A percentile compares a stretch with the other conserved stretches of the same genome.
These are phyloP conservation scores for Parus major DNA, from an alignment of 2,113 vertebrate species.

Conservation along the genomic window DNA sequence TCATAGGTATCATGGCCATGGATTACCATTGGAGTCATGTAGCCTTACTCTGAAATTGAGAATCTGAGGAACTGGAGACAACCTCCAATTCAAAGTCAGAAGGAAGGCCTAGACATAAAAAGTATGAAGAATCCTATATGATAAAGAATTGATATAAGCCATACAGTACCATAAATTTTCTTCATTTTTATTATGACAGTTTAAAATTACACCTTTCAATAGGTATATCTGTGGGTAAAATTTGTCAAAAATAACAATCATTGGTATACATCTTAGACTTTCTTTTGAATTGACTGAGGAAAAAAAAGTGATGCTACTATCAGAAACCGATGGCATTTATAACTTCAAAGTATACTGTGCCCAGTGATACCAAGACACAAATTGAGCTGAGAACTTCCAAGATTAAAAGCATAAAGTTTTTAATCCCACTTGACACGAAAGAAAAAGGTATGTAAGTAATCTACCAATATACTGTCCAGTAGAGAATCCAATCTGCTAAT, in stretches of 20 bases:
- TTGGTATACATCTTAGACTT: not conserved
- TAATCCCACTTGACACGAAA: not conserved
- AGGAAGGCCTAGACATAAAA: not conserved
- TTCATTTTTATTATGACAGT: not conserved
- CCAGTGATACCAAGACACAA: not conserved
- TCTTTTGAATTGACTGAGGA: not conserved
- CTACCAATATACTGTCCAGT: not conserved
- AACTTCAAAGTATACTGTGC: not conserved
- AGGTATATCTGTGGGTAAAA: not conserved
- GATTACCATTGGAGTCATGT: not conserved
- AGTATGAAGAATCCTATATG: not conserved
- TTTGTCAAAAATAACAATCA: not conserved
- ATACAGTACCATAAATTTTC: not conserved
- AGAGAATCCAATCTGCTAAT: not conserved
- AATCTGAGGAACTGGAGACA: not conserved
- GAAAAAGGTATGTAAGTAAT: not conserved
- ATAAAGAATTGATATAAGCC: not conserved
- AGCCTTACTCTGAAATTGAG: not conserved
- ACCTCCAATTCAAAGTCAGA: not conserved
- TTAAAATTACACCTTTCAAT: not conserved
- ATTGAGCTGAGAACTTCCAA: not conserved
- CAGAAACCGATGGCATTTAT: not conserved
- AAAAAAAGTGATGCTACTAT: not conserved
- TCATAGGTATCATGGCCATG: accelerated
- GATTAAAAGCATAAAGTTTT: not conserved